These are phyloP conservation scores for Sebastes schlegelii DNA, from an alignment of 2,113 vertebrate genomes.

Conservation along the genomic window DNA sequence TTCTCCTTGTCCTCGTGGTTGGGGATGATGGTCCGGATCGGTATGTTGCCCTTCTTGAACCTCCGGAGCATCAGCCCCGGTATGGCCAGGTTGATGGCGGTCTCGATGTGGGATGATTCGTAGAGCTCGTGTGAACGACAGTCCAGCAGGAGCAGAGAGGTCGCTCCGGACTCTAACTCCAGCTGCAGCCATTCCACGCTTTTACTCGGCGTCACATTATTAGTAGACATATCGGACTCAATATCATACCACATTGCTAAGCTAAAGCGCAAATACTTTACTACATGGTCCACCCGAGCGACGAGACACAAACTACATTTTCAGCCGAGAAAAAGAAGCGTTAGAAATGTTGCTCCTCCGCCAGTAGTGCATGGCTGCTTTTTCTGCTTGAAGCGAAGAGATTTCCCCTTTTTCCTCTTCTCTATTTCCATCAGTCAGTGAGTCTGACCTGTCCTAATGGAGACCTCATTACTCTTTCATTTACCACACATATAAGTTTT, in stretches of 20 bases:
- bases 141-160: conserved; percentile 95
- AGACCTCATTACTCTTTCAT: background rate
- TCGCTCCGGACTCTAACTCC: conserved; percentile 91
- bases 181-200: conserved; percentile 95
- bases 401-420: conserved; percentile 67
- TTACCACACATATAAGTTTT: background rate
- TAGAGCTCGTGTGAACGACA: conserved; percentile 95
- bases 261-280: conserved; percentile 31
- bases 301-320: conserved; percentile 39
- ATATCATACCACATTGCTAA: conserved; percentile 58
- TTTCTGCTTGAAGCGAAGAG: conserved; percentile 56
- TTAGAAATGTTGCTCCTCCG: conserved; percentile 43
- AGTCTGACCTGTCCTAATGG: conserved; percentile 8
- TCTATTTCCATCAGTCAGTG: conserved; percentile 71
- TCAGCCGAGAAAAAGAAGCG: conserved; percentile 9
- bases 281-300: conserved; percentile 54
- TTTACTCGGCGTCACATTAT: conserved; percentile 92
- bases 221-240: conserved; percentile 84
- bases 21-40: conserved; percentile 92
- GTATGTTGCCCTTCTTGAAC: conserved; percentile 95
- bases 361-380: conserved; percentile 49
- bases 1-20: conserved; percentile 92
- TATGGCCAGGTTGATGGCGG: conserved; percentile 95
- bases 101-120: conserved; percentile 95
- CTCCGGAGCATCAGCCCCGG: conserved; percentile 96